Evolutionary conservation across 92 coral and sea anemone species (phyloP), one percentile per base, ranked within the genome.

Genomic region (Galaxea fascicularis): DNA sequence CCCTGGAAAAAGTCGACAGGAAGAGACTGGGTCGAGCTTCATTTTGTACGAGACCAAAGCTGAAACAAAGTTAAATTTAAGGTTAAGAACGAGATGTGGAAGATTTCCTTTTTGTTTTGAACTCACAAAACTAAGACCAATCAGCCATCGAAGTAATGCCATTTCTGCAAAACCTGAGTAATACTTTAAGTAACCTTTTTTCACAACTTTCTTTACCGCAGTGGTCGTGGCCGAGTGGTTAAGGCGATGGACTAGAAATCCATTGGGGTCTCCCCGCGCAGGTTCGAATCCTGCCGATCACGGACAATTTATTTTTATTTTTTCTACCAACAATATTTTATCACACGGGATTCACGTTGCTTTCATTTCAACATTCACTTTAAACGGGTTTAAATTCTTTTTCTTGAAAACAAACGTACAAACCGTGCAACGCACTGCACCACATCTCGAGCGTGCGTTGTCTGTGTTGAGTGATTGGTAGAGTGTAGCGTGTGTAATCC

Each of bases 171-270:
- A 6, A 22, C 26, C 0, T 44, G 0, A 0, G 35, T 39, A 41
- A 31, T 3, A 26, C 0, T 18, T 26, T 79, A 65, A 46, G 45
- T 65, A 46, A 12, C 4, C 0, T 26, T 14, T 20, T 45, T 5
- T 45, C 74, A 31, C 0, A 0, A 0, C 6, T 10, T 0, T 13
- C 4, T 0, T 1, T 1, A 22, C 10, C 21, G 22, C 0, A 0
- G 86, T 82, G 81, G 86, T 82, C 79, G 86, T 94, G 98, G 98
- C 98, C 98, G 95, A 94, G 94, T 85, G 98, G 98, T 94, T 94
- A 94, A 92, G 95, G 98, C 98, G 98, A 86, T 92, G 89, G 96
- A 90, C 92, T 93, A 74, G 96, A 93, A 93, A 93, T 93, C 96
- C 89, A 93, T 81, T 93, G 90, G 88, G 90, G 92, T 93, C 89